phyloP scores from a whole-genome alignment of 2,113 vertebrate species.

The Pitta sordida region DNA sequence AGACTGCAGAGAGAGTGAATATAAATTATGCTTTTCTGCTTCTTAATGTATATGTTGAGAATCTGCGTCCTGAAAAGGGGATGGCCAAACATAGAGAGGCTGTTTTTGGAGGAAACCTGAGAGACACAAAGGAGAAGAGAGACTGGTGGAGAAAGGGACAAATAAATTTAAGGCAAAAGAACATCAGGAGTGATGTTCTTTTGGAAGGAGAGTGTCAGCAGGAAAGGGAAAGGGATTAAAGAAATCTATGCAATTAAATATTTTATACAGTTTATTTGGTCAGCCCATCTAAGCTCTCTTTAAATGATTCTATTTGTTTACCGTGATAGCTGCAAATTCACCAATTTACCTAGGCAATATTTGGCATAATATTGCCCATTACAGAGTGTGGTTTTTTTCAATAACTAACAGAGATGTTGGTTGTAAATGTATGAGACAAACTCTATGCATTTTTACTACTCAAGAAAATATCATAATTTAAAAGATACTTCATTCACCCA shows the following conservation, averaged over 20 bases:
- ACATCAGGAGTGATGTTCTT: background rate
- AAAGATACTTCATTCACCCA: background rate
- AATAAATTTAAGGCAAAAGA: background rate
- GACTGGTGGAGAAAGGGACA: background rate
- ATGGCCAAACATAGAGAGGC: background rate
- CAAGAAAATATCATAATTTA: background rate
- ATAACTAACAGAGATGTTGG: background rate
- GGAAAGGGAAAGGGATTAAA: background rate
- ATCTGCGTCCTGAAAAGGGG: accelerated
- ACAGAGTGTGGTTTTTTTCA: background rate
- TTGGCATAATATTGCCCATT: background rate
- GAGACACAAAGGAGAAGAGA: background rate
- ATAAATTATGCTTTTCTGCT: background rate
- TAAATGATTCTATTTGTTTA: background rate
- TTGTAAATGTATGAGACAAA: background rate
- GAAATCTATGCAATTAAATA: background rate
- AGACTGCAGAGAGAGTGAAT: background rate
- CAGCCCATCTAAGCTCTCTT: background rate
- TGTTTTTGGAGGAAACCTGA: background rate
- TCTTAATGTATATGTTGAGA: background rate
- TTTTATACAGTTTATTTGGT: background rate
- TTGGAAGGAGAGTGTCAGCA: background rate
- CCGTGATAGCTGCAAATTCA: background rate
- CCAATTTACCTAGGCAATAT: background rate
- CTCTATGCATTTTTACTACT: background rate